Conservation (phyloP, 2,888 invertebrate genomes). For the Nomada ferruginata region DNA sequence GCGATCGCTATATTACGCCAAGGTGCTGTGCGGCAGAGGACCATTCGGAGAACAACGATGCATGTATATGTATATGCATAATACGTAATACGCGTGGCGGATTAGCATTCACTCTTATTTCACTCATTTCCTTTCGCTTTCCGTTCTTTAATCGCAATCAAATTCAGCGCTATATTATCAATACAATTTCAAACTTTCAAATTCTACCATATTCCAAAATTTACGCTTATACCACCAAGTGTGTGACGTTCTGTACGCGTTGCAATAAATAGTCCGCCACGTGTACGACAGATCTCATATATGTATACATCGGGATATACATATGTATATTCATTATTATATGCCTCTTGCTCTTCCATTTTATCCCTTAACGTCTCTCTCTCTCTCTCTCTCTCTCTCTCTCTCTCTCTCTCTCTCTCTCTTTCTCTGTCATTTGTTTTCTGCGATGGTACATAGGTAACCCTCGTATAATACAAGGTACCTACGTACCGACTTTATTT, state of each 20-base stretch:
- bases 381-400: slow-evolving; percentile 26
- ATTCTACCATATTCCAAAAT: background rate
- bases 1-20: slow-evolving; percentile 58
- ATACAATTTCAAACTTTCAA: background rate
- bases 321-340: slow-evolving; percentile 35
- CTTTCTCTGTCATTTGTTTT: slow-evolving; percentile 56
- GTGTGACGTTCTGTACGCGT: too few relatives aligned
- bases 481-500: slow-evolving; percentile 56
- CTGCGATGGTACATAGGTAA: slow-evolving; percentile 53
- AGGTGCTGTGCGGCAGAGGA: slow-evolving; percentile 61
- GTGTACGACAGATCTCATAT: slow-evolving; percentile 51
- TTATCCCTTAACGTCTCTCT: slow-evolving; percentile 46
- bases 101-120: slow-evolving; percentile 12
- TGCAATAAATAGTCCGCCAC: slow-evolving; percentile 51
- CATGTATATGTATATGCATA: slow-evolving; percentile 18
- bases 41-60: slow-evolving; percentile 36
- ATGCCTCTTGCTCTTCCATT: slow-evolving; percentile 54
- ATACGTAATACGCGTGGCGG: slow-evolving; percentile 54
- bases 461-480: slow-evolving; percentile 65
- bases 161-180: background rate
- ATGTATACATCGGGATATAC: slow-evolving; percentile 29
- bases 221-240: background rate
- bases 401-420: slow-evolving; percentile 50
- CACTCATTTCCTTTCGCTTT: background rate
- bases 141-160: slow-evolving; percentile 1